phyloP scores from a whole-genome alignment of 2,113 vertebrate species.

The Sebastes fasciatus region DNA sequence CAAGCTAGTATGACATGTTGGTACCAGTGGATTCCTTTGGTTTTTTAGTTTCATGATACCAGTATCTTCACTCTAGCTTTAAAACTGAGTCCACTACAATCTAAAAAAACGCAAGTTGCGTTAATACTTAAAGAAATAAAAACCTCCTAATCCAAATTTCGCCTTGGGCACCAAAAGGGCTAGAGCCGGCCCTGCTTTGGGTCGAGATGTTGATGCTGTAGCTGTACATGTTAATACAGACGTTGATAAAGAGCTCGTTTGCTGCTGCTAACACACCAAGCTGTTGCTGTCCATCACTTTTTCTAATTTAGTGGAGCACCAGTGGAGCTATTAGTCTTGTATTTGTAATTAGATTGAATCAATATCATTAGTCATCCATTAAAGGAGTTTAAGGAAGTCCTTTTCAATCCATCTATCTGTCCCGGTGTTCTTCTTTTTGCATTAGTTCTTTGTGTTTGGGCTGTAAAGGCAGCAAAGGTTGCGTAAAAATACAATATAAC shows the following conservation, averaged over 20 bases:
- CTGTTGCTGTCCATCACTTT: conserved; percentile 47
- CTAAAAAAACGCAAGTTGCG: no score
- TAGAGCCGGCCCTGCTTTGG: no score
- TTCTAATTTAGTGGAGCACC: conserved; percentile 43
- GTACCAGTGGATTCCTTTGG: no score
- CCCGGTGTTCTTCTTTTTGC: conserved; percentile 4
- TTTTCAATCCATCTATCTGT: conserved; percentile 48
- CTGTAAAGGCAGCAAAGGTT: not conserved
- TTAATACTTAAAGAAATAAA: no score
- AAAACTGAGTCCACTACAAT: no score
- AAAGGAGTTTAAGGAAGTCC: conserved; percentile 49
- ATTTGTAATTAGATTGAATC: conserved; percentile 71
- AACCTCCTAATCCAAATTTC: no score
- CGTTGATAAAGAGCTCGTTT: conserved; percentile 22
- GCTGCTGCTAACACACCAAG: conserved; percentile 9
- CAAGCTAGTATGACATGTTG: no score
- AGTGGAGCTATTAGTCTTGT: conserved; percentile 54
- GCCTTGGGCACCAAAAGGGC: no score
- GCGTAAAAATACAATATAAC: not conserved
- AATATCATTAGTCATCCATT: conserved; percentile 70
- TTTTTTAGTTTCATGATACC: no score
- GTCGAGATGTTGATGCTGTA: not conserved
- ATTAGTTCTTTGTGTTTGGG: not conserved
- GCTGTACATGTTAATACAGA: not conserved
- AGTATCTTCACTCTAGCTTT: no score